These are phyloP conservation scores for Lethenteron reissneri DNA, from an alignment of 2,113 vertebrate genomes.

Conservation along the genomic window DNA sequence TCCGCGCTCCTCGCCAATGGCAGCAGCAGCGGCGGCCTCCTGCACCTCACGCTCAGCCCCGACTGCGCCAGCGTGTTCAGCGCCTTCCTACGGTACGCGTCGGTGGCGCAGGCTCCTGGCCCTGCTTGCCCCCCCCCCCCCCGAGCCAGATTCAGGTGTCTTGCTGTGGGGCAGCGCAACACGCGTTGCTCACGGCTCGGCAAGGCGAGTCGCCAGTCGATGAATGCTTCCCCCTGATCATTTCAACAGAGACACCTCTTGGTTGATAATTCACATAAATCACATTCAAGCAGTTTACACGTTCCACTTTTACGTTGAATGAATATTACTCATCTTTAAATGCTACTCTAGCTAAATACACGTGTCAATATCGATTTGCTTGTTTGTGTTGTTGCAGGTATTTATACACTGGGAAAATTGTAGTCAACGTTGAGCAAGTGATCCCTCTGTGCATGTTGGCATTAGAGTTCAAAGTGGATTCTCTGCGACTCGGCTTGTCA, in stretches of 20 bases:
- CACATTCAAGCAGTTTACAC: too few species aligned
- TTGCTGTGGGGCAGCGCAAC: too few species aligned
- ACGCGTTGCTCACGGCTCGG: too few species aligned
- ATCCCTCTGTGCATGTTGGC: slow-evolving; percentile 55
- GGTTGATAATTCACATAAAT: too few species aligned
- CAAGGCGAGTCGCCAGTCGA: too few species aligned
- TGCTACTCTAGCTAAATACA: neutral
- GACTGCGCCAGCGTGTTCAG: slow-evolving; percentile 49
- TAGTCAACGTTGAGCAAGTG: slow-evolving; percentile 49
- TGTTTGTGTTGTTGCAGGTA: slow-evolving; percentile 31
- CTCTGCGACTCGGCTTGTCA: slow-evolving; percentile 45
- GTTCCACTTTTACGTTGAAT: too few species aligned
- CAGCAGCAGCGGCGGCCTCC: slow-evolving; percentile 17
- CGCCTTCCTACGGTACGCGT: slow-evolving; percentile 53
- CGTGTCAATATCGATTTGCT: neutral
- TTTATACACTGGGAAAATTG: slow-evolving; percentile 65
- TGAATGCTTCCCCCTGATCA: too few species aligned
- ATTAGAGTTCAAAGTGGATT: slow-evolving; percentile 45
- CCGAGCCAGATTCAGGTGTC: too few species aligned
- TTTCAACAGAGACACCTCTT: too few species aligned
- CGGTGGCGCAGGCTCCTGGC: too few species aligned
- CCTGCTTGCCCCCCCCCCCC: too few species aligned
- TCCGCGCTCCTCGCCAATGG: slow-evolving; percentile 36
- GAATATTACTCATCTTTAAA: too few species aligned
- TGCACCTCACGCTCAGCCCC: slow-evolving; percentile 31